A percentile compares a stretch with the other conserved stretches of the same genome.
These are phyloP conservation scores for Corythaeola cristata DNA, from an alignment of 2,113 vertebrate species.

Conservation along the genomic window DNA sequence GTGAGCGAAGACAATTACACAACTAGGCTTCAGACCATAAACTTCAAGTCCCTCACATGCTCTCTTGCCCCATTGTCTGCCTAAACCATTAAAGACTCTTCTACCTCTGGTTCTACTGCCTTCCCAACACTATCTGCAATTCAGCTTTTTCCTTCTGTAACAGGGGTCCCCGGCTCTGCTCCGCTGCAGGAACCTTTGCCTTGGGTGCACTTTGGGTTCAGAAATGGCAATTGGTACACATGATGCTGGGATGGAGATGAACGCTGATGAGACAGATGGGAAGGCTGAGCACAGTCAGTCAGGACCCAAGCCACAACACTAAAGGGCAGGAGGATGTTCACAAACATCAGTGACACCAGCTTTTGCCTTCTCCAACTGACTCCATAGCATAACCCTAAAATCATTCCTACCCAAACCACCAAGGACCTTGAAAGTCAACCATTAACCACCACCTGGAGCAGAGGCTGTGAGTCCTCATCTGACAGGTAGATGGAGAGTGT, in stretches of 20 bases:
- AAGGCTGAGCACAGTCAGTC: background rate
- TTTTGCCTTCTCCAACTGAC: background rate
- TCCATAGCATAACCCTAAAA: background rate
- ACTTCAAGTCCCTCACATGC: background rate
- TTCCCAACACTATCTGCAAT: background rate
- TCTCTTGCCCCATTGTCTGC: background rate
- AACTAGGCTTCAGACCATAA: background rate
- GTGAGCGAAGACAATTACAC: constrained; percentile 23
- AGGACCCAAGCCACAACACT: background rate
- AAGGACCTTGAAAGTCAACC: background rate
- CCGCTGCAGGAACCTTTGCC: background rate
- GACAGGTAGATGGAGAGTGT: background rate
- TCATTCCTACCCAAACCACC: background rate
- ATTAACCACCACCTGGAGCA: background rate
- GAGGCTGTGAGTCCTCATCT: background rate
- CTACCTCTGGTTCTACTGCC: background rate
- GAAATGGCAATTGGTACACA: background rate
- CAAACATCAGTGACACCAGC: background rate
- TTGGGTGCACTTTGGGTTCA: background rate
- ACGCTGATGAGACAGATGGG: background rate
- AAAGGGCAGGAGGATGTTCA: background rate
- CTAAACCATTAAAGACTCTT: background rate
- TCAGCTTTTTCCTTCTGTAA: background rate
- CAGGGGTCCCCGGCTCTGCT: background rate
- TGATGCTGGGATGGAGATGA: background rate